phyloP scores from a whole-genome alignment of 1,140 invertebrate species.

The Formica selysi region DNA sequence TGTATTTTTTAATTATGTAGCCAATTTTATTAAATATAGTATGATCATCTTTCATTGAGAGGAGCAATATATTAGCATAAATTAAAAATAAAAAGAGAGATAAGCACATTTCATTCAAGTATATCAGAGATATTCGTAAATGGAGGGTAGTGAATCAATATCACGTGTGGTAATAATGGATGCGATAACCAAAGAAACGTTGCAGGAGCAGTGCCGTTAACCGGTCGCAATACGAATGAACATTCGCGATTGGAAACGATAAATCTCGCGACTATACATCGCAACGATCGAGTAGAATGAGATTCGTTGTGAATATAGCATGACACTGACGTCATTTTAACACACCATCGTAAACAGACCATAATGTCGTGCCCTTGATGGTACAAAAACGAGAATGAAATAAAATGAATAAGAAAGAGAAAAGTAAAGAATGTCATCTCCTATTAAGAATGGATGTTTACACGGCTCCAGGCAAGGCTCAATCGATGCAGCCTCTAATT shows the following conservation, averaged over 20 bases:
- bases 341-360: constrained; percentile 31
- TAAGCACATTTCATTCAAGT: constrained; percentile 20
- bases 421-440: constrained; percentile 42
- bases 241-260: constrained; percentile 3
- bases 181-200: constrained; percentile 52
- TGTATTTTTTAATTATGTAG: background rate
- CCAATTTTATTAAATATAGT: background rate
- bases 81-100: constrained; percentile 31
- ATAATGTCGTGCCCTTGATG: background rate
- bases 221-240: constrained; percentile 17
- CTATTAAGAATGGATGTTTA: constrained; percentile 53
- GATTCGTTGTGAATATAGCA: constrained; percentile 15
- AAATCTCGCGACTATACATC: constrained; percentile 5
- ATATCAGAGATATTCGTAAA: constrained; percentile 19
- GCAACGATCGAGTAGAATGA: background rate
- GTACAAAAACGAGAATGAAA: background rate
- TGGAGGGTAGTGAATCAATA: constrained; percentile 38
- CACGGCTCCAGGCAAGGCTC: background rate
- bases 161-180: constrained; percentile 39
- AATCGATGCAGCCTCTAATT: constrained; percentile 64
- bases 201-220: constrained; percentile 27
- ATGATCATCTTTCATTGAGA: background rate
- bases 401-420: background rate
- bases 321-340: constrained; percentile 18
- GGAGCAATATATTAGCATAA: background rate